A percentile compares a stretch with the other conserved stretches of the same genome.
These are phyloP conservation scores for Polydrusus cervinus DNA, from an alignment of 2,888 invertebrate species.

Conservation along the genomic window DNA sequence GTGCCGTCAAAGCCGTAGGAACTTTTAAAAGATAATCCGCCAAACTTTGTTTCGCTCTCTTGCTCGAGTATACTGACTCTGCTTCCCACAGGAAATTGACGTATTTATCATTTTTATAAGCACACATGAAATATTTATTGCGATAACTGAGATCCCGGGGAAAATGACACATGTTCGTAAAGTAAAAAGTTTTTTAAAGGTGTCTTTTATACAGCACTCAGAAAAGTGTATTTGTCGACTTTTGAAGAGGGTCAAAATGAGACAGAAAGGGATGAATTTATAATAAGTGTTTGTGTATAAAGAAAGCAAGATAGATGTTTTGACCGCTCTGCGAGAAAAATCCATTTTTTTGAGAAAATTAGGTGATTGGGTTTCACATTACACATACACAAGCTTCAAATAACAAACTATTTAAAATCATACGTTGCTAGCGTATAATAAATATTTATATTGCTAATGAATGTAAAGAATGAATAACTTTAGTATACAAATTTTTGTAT, in stretches of 20 bases:
- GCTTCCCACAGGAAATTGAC: conserved; percentile 51
- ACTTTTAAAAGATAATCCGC: conserved; percentile 54
- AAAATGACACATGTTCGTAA: conserved; percentile 51
- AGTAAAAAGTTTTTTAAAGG: conserved; percentile 47
- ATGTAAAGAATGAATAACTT: no score
- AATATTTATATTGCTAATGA: no score
- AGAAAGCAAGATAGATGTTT: no score
- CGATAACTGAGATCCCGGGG: conserved; percentile 51
- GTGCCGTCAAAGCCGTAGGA: conserved; percentile 44
- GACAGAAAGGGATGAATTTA: neutral
- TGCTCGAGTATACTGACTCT: conserved; percentile 1
- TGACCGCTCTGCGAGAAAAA: no score
- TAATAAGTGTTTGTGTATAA: neutral
- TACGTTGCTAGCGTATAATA: no score
- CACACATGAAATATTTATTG: conserved; percentile 56
- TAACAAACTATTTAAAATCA: no score
- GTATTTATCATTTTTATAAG: conserved; percentile 56
- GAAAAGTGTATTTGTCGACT: conserved; percentile 46
- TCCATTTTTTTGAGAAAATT: no score
- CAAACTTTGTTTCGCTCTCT: conserved; percentile 49
- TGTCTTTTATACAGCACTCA: conserved; percentile 44
- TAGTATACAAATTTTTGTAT: no score
- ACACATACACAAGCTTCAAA: no score
- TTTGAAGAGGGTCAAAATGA: conserved; percentile 41
- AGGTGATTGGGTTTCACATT: no score